Conservation (phyloP, 2,888 invertebrate genomes). For the Melanargia galathea region DNA sequence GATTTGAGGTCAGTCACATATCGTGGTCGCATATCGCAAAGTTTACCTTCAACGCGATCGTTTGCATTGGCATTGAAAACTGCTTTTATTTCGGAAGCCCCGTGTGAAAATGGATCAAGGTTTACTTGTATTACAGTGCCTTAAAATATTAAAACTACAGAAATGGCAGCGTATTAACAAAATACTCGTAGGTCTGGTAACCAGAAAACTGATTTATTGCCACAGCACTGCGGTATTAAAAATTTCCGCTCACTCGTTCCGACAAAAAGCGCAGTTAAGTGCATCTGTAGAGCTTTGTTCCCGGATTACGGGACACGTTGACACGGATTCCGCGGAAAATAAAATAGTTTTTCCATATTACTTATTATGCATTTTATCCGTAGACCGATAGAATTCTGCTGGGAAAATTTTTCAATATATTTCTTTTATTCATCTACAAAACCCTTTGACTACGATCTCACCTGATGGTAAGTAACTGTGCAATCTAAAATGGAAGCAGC, state of each 20-base stretch:
- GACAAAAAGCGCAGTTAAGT: conserved; percentile 36
- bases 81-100: no score
- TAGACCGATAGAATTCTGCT: no score
- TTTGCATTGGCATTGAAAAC: no score
- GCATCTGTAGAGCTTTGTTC: conserved; percentile 38
- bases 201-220: conserved; percentile 17
- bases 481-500: no score
- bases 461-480: no score
- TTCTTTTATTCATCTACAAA: no score
- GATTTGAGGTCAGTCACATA: no score
- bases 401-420: no score
- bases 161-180: conserved; percentile 12
- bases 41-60: no score
- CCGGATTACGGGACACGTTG: conserved; percentile 35
- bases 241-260: conserved; percentile 3
- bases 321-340: conserved; percentile 19
- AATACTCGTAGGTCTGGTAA: conserved; percentile 8
- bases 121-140: neutral
- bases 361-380: neutral
- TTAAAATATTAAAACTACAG: neutral
- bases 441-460: no score
- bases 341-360: neutral
- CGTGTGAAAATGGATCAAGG: no score
- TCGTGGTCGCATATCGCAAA: no score
- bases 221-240: conserved; percentile 22